Conservation (phyloP, 2,888 invertebrate genomes). For the Ypsolopha sequella region DNA sequence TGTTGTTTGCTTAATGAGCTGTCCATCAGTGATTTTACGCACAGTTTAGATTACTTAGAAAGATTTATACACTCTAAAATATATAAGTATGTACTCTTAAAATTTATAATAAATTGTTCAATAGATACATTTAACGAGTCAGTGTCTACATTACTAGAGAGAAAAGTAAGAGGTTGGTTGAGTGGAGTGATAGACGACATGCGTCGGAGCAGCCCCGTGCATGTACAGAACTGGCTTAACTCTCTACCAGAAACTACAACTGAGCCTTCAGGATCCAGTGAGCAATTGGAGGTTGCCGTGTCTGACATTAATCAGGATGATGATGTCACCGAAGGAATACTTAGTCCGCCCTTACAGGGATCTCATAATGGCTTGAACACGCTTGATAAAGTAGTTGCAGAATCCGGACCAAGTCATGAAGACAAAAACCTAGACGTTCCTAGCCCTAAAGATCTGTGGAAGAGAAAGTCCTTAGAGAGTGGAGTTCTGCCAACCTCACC, state of each 20-base stretch:
- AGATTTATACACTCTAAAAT: too few species aligned
- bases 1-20: too few species aligned
- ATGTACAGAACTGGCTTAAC: constrained; percentile 77
- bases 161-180: constrained; percentile 61
- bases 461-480: constrained; percentile 52
- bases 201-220: constrained; percentile 77
- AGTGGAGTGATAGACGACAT: constrained; percentile 68
- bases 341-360: not conserved
- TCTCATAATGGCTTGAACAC: constrained; percentile 23
- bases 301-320: constrained; percentile 28
- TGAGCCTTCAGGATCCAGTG: constrained; percentile 7
- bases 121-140: constrained; percentile 60
- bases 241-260: constrained; percentile 66
- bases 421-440: constrained; percentile 48
- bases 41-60: too few species aligned
- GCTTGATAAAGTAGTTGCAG: constrained; percentile 7
- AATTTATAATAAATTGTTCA: constrained; percentile 8
- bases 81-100: too few species aligned
- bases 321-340: not conserved
- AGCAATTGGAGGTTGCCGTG: constrained; percentile 18
- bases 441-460: constrained; percentile 37
- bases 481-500: constrained; percentile 37
- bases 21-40: too few species aligned
- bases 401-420: constrained; percentile 11
- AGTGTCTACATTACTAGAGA: constrained; percentile 55